Conservation (phyloP, 2,113 vertebrate species). For the Dicerorhinus sumatrensis region DNA sequence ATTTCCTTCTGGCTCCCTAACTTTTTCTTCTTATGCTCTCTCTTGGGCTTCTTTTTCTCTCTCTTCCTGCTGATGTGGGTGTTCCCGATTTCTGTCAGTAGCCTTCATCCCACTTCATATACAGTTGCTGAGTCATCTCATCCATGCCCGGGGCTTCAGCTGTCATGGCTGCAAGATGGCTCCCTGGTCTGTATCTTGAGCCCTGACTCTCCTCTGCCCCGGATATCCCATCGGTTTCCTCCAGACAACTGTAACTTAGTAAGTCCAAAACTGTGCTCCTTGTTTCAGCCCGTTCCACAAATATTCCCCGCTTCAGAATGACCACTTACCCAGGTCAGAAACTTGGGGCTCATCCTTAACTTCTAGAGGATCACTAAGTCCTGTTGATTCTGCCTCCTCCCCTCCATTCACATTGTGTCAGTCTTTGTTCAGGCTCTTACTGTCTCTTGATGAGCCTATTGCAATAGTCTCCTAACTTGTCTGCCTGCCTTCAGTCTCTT, state of each 20-base stretch:
- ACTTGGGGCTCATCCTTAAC: neutral
- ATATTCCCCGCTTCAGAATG: neutral
- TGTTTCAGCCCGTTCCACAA: neutral
- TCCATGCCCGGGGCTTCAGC: neutral
- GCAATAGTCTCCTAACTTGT: neutral
- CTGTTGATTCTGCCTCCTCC: neutral
- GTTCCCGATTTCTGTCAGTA: neutral
- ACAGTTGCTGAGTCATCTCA: neutral
- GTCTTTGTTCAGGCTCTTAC: neutral
- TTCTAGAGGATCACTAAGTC: neutral
- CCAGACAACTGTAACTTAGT: neutral
- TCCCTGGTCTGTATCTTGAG: neutral
- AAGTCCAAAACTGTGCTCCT: neutral
- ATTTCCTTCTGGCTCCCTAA: neutral
- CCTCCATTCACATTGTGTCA: neutral
- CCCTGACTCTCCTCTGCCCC: neutral
- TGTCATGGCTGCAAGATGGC: neutral
- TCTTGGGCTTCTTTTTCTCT: neutral
- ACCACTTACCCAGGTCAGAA: neutral
- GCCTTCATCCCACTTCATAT: neutral
- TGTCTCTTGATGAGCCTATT: neutral
- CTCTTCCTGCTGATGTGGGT: neutral
- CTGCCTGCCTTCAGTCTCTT: neutral
- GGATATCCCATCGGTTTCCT: neutral
- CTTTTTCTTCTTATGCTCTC: neutral